A percentile compares a stretch with the other conserved stretches of the same genome.
phyloP scores from a whole-genome alignment of 2,113 vertebrate species.

The Chinchilla lanigera region DNA sequence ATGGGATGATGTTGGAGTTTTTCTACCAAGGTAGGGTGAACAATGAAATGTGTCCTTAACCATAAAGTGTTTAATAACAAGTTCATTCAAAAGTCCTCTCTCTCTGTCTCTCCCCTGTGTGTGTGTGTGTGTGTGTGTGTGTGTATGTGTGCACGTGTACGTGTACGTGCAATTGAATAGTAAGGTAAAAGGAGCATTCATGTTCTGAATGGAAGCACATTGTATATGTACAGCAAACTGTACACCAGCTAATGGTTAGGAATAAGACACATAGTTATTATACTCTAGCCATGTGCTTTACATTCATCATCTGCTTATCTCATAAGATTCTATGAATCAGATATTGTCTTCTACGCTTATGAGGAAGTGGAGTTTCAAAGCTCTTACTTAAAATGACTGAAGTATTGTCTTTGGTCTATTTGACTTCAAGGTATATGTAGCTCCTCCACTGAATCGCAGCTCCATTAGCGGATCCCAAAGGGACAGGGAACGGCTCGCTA shows the following conservation, averaged over 20 bases:
- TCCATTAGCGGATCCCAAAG: background rate
- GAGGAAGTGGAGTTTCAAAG: slow-evolving; percentile 19
- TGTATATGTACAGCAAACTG: background rate
- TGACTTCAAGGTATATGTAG: background rate
- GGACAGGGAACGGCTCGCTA: background rate
- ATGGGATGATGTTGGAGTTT: background rate
- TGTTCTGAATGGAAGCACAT: background rate
- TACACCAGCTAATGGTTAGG: background rate
- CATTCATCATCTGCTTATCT: background rate
- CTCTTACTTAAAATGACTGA: background rate
- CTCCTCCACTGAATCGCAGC: background rate
- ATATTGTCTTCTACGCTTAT: slow-evolving; percentile 31
- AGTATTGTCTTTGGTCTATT: background rate
- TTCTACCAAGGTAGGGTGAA: background rate
- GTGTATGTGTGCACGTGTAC: background rate
- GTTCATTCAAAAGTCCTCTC: background rate
- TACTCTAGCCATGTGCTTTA: background rate
- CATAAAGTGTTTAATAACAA: background rate
- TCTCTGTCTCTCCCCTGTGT: background rate
- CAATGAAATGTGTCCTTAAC: background rate
- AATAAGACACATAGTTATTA: background rate
- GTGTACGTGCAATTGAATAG: background rate
- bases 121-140: background rate
- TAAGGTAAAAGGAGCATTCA: background rate
- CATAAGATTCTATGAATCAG: background rate